phyloP scores from a whole-genome alignment of 2,888 invertebrate genomes.

The Thera britannica region DNA sequence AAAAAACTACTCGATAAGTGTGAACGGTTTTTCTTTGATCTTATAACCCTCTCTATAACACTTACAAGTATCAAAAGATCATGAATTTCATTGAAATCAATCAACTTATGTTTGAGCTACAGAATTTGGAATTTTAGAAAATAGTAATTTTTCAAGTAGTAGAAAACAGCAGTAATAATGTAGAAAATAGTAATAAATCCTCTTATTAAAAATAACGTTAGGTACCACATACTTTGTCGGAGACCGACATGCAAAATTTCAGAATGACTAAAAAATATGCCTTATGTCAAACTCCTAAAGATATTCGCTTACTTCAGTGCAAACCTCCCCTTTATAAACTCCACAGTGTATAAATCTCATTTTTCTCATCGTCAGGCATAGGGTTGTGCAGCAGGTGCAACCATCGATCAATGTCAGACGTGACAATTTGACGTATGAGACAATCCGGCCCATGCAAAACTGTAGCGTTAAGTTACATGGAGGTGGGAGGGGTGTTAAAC shows the following conservation, averaged over 20 bases:
- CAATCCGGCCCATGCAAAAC: slow-evolving; percentile 78
- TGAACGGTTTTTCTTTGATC: slow-evolving; percentile 15
- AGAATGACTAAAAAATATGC: neutral
- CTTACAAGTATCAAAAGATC: too few species aligned
- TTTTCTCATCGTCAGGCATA: slow-evolving; percentile 55
- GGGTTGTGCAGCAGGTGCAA: slow-evolving; percentile 69
- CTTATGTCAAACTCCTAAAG: slow-evolving; percentile 3
- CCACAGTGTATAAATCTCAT: slow-evolving; percentile 60
- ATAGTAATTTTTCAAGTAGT: too few species aligned
- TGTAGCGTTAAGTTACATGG: slow-evolving; percentile 52
- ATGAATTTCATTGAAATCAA: too few species aligned
- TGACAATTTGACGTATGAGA: slow-evolving; percentile 84
- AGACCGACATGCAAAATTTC: too few species aligned
- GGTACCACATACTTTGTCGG: too few species aligned
- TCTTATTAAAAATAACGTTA: too few species aligned
- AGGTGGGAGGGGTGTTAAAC: slow-evolving; percentile 20
- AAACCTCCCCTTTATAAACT: slow-evolving; percentile 35
- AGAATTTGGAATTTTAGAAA: too few species aligned
- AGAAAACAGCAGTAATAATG: too few species aligned
- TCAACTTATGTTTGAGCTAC: too few species aligned
- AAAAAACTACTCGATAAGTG: slow-evolving; percentile 5
- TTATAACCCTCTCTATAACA: neutral
- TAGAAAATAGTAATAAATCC: too few species aligned
- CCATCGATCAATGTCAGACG: slow-evolving; percentile 77
- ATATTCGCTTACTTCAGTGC: slow-evolving; percentile 3